Conservation (phyloP, 2,888 invertebrate species). For the Cybosia mesomella region DNA sequence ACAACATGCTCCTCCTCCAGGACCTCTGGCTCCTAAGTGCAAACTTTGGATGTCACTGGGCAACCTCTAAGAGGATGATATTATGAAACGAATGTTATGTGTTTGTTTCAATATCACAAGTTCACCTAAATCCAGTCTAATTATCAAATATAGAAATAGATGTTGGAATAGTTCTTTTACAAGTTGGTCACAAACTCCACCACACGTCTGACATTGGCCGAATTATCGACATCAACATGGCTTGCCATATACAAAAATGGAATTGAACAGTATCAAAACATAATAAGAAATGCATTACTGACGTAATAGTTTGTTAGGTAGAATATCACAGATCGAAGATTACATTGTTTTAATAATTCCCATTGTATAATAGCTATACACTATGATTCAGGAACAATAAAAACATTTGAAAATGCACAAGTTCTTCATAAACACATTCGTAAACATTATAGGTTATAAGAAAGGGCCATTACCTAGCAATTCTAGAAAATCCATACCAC, state of each 20-base stretch:
- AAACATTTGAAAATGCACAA: not conserved
- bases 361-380: not conserved
- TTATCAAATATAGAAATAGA: no score
- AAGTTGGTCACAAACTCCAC: not conserved
- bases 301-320: not conserved
- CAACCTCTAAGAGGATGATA: no score
- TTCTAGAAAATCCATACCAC: constrained; percentile 67
- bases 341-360: not conserved
- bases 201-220: not conserved
- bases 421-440: not conserved
- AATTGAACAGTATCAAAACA: not conserved
- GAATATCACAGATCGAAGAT: not conserved
- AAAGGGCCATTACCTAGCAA: constrained; percentile 65
- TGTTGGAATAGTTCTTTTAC: not conserved
- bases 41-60: no score
- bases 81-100: no score
- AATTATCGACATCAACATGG: not conserved
- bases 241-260: not conserved
- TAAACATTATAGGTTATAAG: constrained; percentile 21
- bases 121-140: no score
- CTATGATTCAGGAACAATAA: not conserved
- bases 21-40: no score
- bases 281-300: not conserved
- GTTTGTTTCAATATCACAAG: no score
- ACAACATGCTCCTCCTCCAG: no score